Percentiles rank a stretch among this genome's conserved stretches.
Evolutionary conservation across 2,797 vertebrate genomes (phyloP).

Genomic region (Myiotriccus ornatus): DNA sequence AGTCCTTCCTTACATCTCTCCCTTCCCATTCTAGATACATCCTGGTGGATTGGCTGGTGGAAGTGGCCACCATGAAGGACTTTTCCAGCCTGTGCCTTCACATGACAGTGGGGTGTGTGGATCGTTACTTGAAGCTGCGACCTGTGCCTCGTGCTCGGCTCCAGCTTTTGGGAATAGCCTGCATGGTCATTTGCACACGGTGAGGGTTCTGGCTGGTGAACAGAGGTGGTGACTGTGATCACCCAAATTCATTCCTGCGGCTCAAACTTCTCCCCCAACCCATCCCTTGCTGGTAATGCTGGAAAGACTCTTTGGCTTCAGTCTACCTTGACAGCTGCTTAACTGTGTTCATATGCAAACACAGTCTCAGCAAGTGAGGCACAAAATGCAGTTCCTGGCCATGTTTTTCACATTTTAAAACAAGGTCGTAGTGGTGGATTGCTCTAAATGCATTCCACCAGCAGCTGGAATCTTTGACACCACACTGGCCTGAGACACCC

Average conservation of each 20-base stretch:
- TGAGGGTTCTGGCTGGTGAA: conserved; percentile 58
- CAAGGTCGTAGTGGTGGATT: not conserved
- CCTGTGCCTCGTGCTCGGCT: conserved; percentile 88
- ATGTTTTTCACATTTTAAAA: not conserved
- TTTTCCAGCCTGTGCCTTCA: conserved; percentile 94
- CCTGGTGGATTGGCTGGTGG: conserved; percentile 95
- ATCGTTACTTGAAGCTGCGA: conserved; percentile 87
- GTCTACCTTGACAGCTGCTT: not conserved
- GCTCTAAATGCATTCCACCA: not conserved
- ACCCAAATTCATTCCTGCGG: not conserved
- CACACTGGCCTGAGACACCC: not conserved
- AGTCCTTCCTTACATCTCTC: not conserved
- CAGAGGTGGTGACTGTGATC: not conserved
- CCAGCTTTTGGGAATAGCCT: conserved; percentile 94
- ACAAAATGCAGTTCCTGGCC: not conserved
- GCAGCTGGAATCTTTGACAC: not conserved
- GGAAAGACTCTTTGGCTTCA: not conserved
- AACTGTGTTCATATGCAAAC: not conserved
- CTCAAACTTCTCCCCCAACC: not conserved
- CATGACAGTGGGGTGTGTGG: conserved; percentile 91
- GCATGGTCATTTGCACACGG: conserved; percentile 98
- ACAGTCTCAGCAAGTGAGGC: not conserved
- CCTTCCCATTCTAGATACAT: conserved; percentile 84
- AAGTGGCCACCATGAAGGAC: conserved; percentile 98
- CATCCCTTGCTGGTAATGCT: not conserved